Base-by-base conservation (phyloP, 2,888 invertebrate genomes). In the Monochamus alternatus region DNA sequence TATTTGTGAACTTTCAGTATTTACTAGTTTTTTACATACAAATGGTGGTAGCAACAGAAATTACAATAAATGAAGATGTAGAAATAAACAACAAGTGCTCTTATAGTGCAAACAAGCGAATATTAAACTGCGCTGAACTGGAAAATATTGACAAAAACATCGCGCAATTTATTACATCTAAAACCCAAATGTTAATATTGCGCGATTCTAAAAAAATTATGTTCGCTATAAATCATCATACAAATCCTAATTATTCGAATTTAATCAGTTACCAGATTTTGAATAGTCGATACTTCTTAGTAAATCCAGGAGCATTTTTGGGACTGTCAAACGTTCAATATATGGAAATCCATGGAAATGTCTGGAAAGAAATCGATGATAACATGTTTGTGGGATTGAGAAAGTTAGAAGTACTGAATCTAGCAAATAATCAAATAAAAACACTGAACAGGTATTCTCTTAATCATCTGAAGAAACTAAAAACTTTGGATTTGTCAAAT, bases 291-390 rank as follows among this genome's bases (percentile, higher is more conserved):
- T 51, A 60, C 32, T 62, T 74, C n/a, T 52, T 5, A 7, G 52
- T 68, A 30, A 43, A 10, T 51, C 52, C 60, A 12, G 74, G 68
- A 3, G 68, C 68, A n/a, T 74, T 74, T 74, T 60, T 74, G 51
- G 74, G 74, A 12, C 14, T 74, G 30, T 47, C 63, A 14, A 68
- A 68, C 52, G 52, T 74, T 43, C 60, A 31, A 12, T 68, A 60
- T 52, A 60, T 74, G 74, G 63, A 68, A 63, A 43, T 74, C 5
- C 67, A 74, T 52, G 67, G 52, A 12, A 74, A 74, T 12, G n/a
- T 66, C 12, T 74, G 74, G 74, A 22, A 63, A 22, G 10, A 10
- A 47, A 68, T 74, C 10, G 62, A 67, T 22, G 68, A 74, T 31
- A 63, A 74, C n/a, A 63, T 55, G 5, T 74, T 74, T 68, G 22